Base-by-base conservation (phyloP, 2,888 invertebrate genomes). In the Spodoptera littoralis region DNA sequence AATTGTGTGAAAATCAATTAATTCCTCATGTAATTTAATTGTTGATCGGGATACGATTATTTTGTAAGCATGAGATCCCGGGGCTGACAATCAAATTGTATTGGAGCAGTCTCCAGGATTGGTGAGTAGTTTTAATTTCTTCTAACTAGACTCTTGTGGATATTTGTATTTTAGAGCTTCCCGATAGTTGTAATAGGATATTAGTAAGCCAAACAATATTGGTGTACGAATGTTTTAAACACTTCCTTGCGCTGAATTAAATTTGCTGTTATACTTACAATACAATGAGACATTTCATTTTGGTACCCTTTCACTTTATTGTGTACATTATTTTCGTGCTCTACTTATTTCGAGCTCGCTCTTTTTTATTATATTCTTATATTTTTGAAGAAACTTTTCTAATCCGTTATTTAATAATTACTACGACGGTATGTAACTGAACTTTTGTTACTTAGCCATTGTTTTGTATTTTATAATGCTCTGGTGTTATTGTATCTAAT, bases 231-330 rank as follows among this genome's bases (percentile, higher is more conserved):
- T 53, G 36, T 55, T 18, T 46, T 36, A 24, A n/a, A 48, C 22
- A 12, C 6, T 6, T 47, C 11, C 11, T 48, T 36, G 22, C 43
- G 27, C 61, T 63, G 53, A 22, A 51, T 46, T 49, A 45, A 47
- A 63, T 65, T 57, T 60, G 13, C 50, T 55, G 30, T 45, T 61
- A 50, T 22, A 56, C 67, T 66, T 68, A 66, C 65, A 65, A 64
- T 73, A 81, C 81, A 84, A 82, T 79, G 77, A 80, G 70, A 79
- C 78, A 79, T 82, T 85, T 82, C 76, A 79, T 86, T 88, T 90
- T 80, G 86, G 87, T 87, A 91, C 90, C 94, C 94, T 94, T 94
- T 94, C 94, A 94, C 94, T 94, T 94, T 89, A 90, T 90, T 90
- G 90, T 90, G 88, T 90, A 89, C 89, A 89, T 84, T 90, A 90